Evolutionary conservation across 1,140 invertebrate species (phyloP), one percentile per base, ranked within the genome.

Genomic region (Medauroidea extradentata): DNA sequence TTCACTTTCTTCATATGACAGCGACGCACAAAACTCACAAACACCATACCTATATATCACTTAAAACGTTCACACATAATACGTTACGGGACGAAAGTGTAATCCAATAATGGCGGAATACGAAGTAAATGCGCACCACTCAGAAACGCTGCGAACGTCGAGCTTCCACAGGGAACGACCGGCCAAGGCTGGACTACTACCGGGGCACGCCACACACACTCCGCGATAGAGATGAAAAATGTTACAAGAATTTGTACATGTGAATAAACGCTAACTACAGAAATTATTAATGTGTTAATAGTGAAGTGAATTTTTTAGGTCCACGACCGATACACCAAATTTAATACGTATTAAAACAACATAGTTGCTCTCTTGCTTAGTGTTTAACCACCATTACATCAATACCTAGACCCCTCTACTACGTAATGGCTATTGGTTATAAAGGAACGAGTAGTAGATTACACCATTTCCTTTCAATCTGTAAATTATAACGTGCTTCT

Each of bases 91-190:
- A 23, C n/a, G 38, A 54, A 54, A 54, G 23, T 41, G 38, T 38
- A 24, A 27, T 29, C 42, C 16, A 50, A 57, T 48, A 57, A 57
- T 57, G 56, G 56, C 56, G 56, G 56, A 57, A 57, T 16, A 44
- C 56, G 56, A 57, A 27, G 23, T 57, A 57, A 27, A 41, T 50
- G 46, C 56, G 46, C 50, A 57, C 44, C 13, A n/a, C n/a, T n/a
- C n/a, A n/a, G 25, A 18, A 13, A 44, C 24, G 27, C 4, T 49
- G 44, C 34, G 18, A 51, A 57, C 56, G 48, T 5, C 44, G 44
- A 57, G 34, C 56, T 14, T 49, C 23, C 29, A 57, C 56, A 57
- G 39, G 27, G 48, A 57, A 57, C 48, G 44, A 57, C 56, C 56
- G 56, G 56, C 56, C 56, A 57, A 57, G 42, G 56, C 56, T 48